Conservation (phyloP, 2,113 vertebrate genomes). For the Apteryx owenii region DNA sequence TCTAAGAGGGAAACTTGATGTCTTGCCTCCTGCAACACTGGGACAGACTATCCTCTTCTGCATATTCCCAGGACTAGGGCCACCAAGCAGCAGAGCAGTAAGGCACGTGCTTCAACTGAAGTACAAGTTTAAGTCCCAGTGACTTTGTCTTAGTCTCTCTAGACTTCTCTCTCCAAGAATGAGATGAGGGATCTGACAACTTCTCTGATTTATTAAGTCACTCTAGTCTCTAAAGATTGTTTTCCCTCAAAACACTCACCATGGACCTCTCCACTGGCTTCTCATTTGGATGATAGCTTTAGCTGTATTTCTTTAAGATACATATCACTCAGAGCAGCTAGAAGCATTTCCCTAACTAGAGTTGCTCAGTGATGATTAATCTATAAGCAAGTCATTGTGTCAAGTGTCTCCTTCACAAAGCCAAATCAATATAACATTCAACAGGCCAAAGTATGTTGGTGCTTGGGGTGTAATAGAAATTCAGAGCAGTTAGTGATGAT, state of each 20-base stretch:
- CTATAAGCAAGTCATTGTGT: not conserved
- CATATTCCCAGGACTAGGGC: too few species aligned
- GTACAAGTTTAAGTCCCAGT: too few species aligned
- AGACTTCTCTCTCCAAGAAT: not conserved
- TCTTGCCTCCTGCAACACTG: too few species aligned
- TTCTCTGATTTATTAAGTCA: not conserved
- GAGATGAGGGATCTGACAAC: not conserved
- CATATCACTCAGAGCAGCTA: not conserved
- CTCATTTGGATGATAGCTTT: not conserved
- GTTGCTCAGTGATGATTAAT: not conserved
- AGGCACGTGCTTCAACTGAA: too few species aligned
- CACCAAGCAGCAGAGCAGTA: too few species aligned
- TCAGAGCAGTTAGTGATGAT: not conserved
- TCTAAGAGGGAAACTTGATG: too few species aligned
- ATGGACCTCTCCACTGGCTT: not conserved
- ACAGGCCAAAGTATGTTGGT: accelerated
- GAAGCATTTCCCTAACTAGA: not conserved
- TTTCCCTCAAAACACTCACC: not conserved
- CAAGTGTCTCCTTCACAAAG: not conserved
- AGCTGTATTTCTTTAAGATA: not conserved
- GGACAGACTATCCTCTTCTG: too few species aligned
- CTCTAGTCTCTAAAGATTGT: not conserved
- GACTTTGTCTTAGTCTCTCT: too few species aligned
- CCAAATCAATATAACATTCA: not conserved
- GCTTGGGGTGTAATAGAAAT: not conserved